phyloP scores from a whole-genome alignment of 2,113 vertebrate species.

The Centropus unirufus region DNA sequence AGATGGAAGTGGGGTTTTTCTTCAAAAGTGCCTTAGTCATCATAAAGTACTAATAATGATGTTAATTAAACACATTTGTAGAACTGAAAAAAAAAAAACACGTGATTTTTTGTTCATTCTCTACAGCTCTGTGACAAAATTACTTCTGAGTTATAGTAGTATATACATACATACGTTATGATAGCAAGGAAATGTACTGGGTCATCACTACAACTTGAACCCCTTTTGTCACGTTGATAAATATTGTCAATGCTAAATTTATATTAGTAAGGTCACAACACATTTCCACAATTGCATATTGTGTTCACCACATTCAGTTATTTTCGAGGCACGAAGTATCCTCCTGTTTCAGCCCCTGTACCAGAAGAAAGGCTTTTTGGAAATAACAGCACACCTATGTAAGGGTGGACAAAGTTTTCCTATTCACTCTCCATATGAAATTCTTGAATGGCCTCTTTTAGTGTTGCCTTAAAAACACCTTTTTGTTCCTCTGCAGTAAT shows the following conservation, averaged over 20 bases:
- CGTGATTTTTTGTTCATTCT: neutral
- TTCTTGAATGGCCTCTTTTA: neutral
- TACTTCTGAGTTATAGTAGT: neutral
- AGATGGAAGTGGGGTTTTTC: constrained; percentile 17
- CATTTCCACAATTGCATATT: neutral
- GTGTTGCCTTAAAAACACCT: neutral
- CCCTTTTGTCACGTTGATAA: neutral
- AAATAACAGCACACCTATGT: neutral
- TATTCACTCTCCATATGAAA: neutral
- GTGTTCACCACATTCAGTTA: neutral
- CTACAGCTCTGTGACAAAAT: neutral
- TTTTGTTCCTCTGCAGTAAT: neutral
- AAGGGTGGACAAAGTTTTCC: fast-evolving
- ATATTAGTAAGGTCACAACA: neutral
- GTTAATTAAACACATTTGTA: constrained; percentile 7
- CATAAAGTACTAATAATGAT: neutral
- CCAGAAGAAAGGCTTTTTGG: neutral
- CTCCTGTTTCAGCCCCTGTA: neutral
- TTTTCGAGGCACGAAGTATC: neutral
- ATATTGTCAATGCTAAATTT: neutral
- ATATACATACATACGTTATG: neutral
- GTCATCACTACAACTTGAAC: neutral
- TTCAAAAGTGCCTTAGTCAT: constrained; percentile 23
- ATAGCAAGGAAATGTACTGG: neutral
- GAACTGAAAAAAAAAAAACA: neutral